These are phyloP conservation scores for Vidua chalybeata DNA, from an alignment of 2,113 vertebrate genomes.

Conservation along the genomic window DNA sequence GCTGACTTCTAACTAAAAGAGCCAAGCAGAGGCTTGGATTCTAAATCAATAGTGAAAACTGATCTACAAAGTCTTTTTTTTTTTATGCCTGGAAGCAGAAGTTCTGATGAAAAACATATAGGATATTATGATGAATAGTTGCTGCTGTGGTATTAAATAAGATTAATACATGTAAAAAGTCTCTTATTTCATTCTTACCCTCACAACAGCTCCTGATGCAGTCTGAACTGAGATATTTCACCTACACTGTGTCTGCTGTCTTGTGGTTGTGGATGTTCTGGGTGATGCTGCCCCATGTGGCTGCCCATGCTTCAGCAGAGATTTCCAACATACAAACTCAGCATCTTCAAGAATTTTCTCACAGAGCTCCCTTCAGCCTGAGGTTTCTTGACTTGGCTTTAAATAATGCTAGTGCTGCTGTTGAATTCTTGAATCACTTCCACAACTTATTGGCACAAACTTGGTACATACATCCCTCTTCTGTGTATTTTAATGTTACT, in stretches of 20 bases:
- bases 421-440: background rate
- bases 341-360: background rate
- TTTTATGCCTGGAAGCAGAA: background rate
- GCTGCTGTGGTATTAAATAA: background rate
- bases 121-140: background rate
- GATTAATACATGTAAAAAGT: background rate
- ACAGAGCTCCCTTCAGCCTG: background rate
- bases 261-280: background rate
- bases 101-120: background rate
- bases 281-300: background rate
- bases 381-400: background rate
- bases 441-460: background rate
- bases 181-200: background rate
- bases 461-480: background rate
- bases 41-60: background rate
- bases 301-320: background rate
- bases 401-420: background rate
- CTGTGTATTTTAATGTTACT: background rate
- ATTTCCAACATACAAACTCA: background rate
- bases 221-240: background rate
- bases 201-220: background rate
- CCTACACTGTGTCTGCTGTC: background rate
- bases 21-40: background rate
- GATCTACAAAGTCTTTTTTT: background rate
- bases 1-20: background rate